Percentiles rank a stretch among this genome's conserved stretches.
phyloP scores from a whole-genome alignment of 2,888 invertebrate species.

The Incurvaria masculella region DNA sequence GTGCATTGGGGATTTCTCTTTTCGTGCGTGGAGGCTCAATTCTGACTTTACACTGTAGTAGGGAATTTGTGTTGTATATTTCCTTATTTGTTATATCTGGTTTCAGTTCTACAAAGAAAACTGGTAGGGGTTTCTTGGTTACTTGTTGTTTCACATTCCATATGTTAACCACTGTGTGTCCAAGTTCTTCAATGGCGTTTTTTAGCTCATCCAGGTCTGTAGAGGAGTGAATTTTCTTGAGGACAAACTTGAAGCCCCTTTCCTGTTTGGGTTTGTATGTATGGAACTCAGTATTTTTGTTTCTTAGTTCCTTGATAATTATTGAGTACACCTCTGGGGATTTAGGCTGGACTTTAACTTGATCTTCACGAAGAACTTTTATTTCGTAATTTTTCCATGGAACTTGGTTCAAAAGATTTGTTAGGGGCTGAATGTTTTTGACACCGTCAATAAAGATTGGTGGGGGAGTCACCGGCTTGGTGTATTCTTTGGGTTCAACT shows the following conservation, averaged over 20 bases:
- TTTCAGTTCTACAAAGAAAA: neutral
- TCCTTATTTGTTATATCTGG: neutral
- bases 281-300: neutral
- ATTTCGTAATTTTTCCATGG: neutral
- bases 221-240: neutral
- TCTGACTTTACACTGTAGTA: constrained; percentile 7
- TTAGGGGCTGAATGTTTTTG: neutral
- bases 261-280: neutral
- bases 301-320: neutral
- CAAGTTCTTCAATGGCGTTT: neutral
- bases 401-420: neutral
- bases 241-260: neutral
- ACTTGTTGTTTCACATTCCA: neutral
- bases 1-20: constrained; percentile 15
- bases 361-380: neutral
- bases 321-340: neutral
- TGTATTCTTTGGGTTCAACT: neutral
- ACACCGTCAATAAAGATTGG: neutral
- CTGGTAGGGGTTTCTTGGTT: neutral
- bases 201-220: neutral
- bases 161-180: neutral
- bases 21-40: constrained; percentile 15
- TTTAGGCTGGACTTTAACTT: neutral
- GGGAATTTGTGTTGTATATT: neutral
- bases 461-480: neutral